Base-by-base conservation (phyloP, 2,797 vertebrate genomes). In the Alectoris magna region DNA sequence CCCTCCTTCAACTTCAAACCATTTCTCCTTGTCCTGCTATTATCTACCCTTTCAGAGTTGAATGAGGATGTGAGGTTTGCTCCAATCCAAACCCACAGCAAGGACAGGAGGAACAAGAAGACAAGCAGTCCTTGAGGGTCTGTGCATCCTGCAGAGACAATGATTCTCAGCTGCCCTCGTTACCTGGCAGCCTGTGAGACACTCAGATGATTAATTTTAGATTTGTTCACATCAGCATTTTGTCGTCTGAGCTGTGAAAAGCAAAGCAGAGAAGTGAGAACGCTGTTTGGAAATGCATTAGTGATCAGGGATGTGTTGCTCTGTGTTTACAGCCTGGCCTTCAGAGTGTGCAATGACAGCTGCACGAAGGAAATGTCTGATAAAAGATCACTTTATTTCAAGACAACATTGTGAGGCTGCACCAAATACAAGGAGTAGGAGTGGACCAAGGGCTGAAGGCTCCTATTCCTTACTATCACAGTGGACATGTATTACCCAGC, bases 171-270 rank as follows among this genome's bases (percentile, higher is more conserved):
- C 23, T 88, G 85, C 62, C 86, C 43, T 94, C 73, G 56, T 34
- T 84, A 66, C 58, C 86, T 55, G 60, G 70, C 73, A 77, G 72
- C 23, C 59, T 74, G 82, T 71, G 83, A 90, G 93, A 73, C 76
- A 60, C 49, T 59, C 78, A 38, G 89, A 71, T 88, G 88, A 79
- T 74, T 87, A 82, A 95, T 91, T 72, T 91, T 71, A 68, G 89
- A 48, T 76, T 58, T 90, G 91, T 53, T 67, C 93, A 66, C 53
- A n/a, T 49, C 70, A 77, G 84, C 64, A 29, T 84, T 94, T 43
- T 34, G 79, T 87, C 64, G 48, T 56, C 74, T 6, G 5, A 88
- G 71, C 79, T 91, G 88, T 64, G 93, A 88, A 90, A 82, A 88
- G 75, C 66, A 62, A 76, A 78, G 74, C 51, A 34, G 74, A 84